Evolutionary conservation across 2,113 vertebrate genomes (phyloP).

Genomic region (Axis porcinus): DNA sequence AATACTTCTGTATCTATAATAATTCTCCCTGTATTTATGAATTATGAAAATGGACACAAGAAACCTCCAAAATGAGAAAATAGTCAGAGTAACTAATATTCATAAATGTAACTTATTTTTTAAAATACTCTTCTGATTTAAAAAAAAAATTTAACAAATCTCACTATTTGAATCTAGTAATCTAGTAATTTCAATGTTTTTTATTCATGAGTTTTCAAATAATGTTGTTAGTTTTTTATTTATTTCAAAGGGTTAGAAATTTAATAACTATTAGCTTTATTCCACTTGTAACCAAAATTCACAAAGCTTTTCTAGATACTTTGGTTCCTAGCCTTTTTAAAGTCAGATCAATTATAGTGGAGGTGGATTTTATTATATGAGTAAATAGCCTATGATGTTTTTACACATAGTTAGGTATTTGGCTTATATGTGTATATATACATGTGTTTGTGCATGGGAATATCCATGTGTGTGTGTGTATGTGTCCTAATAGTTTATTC

Average conservation of each 20-base stretch:
- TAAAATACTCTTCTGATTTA: background rate
- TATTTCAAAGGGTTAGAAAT: background rate
- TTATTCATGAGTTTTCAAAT: background rate
- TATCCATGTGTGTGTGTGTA: background rate
- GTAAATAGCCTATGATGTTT: background rate
- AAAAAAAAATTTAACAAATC: background rate
- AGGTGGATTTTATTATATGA: background rate
- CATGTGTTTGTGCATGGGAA: background rate
- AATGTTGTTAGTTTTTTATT: background rate
- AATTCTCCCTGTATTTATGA: background rate
- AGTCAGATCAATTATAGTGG: background rate
- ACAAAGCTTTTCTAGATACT: background rate
- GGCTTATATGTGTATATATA: background rate
- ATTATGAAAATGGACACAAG: background rate
- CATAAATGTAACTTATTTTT: background rate
- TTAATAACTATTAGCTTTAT: background rate
- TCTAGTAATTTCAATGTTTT: background rate
- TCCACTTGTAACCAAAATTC: background rate
- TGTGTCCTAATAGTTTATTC: background rate
- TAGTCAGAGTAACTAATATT: slow-evolving; percentile 12
- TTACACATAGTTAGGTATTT: background rate
- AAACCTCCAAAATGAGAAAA: background rate
- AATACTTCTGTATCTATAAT: background rate
- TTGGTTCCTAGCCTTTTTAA: background rate
- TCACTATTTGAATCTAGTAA: background rate